phyloP scores from a whole-genome alignment of 2,888 invertebrate genomes.

The Tolmerus cingulatus region DNA sequence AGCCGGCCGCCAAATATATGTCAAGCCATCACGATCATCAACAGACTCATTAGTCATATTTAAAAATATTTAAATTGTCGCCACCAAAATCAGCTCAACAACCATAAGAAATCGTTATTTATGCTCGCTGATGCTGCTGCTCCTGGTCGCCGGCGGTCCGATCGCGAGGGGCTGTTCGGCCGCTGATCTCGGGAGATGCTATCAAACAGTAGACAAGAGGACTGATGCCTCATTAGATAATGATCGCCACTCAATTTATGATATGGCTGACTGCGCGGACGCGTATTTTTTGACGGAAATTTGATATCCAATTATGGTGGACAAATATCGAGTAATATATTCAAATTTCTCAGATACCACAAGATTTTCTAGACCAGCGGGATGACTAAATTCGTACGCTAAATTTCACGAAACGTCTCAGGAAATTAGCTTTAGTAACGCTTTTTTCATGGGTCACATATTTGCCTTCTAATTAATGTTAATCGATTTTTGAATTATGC shows the following conservation, averaged over 20 bases:
- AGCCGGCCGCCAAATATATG: slow-evolving; percentile 19
- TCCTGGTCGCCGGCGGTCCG: not conserved
- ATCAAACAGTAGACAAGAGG: not conserved
- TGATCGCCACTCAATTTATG: slow-evolving; percentile 6
- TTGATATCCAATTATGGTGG: slow-evolving; percentile 16
- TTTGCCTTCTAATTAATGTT: slow-evolving; percentile 1
- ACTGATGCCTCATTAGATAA: slow-evolving; percentile 23
- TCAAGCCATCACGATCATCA: slow-evolving; percentile 7
- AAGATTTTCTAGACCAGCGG: not conserved
- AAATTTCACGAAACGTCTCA: slow-evolving; percentile 11
- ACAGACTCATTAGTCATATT: slow-evolving; percentile 22
- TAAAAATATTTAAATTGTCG: slow-evolving; percentile 7
- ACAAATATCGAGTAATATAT: slow-evolving; percentile 24
- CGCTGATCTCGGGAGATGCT: not conserved
- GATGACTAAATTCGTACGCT: not conserved
- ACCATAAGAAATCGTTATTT: slow-evolving; percentile 4
- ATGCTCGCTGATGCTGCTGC: not conserved
- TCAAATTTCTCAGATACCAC: not conserved
- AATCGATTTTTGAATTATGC: not conserved
- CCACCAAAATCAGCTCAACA: not conserved
- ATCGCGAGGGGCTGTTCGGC: not conserved
- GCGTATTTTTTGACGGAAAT: not conserved
- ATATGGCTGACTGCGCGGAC: not conserved
- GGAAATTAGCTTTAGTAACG: slow-evolving; percentile 25
- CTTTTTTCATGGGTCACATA: slow-evolving; percentile 6